Conservation (phyloP, 2,113 vertebrate genomes). For the Leucoraja erinaceus region DNA sequence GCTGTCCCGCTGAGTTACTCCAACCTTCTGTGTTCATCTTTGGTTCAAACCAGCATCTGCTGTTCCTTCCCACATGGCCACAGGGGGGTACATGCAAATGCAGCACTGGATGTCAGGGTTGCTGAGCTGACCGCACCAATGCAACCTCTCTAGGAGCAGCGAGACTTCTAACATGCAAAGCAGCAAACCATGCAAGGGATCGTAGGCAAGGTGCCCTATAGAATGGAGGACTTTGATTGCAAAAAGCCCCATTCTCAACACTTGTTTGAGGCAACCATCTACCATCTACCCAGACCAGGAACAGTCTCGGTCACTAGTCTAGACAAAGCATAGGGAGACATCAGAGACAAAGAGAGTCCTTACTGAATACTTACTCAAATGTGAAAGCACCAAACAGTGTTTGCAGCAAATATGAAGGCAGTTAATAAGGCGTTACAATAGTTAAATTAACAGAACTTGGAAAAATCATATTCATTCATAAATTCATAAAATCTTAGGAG, state of each 20-base stretch:
- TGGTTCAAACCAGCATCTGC: no score
- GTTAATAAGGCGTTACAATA: constrained; percentile 86
- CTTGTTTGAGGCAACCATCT: neutral
- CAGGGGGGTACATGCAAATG: no score
- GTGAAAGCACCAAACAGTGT: constrained; percentile 67
- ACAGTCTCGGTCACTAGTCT: neutral
- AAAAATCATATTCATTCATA: neutral
- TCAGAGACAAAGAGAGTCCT: neutral
- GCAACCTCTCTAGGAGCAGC: neutral
- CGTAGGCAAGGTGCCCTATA: neutral
- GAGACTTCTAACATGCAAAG: neutral
- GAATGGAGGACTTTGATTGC: neutral
- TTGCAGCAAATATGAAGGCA: constrained; percentile 77
- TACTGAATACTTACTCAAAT: constrained; percentile 74
- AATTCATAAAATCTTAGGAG: no score
- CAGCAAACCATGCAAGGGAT: neutral
- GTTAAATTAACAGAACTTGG: constrained; percentile 48
- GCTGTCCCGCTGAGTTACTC: no score
- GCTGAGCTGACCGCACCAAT: no score
- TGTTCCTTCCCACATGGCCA: no score
- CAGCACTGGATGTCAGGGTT: no score
- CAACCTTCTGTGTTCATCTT: no score
- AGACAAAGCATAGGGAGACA: neutral
- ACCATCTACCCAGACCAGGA: neutral
- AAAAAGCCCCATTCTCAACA: neutral